Base-by-base conservation (phyloP, 2,113 vertebrate genomes). In the Tragelaphus imberbis region DNA sequence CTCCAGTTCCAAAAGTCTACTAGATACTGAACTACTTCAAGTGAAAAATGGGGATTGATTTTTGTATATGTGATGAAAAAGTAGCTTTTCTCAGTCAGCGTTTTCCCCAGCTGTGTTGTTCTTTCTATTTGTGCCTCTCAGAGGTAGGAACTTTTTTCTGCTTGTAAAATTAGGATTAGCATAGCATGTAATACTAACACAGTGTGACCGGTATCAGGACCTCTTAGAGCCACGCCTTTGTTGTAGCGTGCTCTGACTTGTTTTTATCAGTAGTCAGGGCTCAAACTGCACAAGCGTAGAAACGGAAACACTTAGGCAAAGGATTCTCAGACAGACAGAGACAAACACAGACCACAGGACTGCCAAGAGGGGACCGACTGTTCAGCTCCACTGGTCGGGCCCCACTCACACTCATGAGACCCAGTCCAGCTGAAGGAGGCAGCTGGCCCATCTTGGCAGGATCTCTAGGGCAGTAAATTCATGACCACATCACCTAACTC, bases 71-170 rank as follows among this genome's bases (percentile, higher is more conserved):
- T 23, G n/a, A 27, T 86, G 90, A 88, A 94, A 40, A 51, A 51
- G 44, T 14, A 91, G 56, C 28, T 93, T 84, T 89, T 68, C 59
- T 40, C 59, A 0, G 36, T 91, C 65, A 94, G 85, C 68, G 6
- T 55, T 80, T 89, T 40, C 75, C 96, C 96, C 82, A 80, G 93
- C 79, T 96, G 47, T 84, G 65, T 61, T 85, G n/a, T 85, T 96
- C 79, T 81, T 65, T 89, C n/a, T 71, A 58, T 61, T 63, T 4
- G 19, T 82, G 68, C 44, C 56, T 93, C 71, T 84, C 77, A 55
- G 94, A 96, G 56, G 92, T 49, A 91, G 71, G 23, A 89, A 88
- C 68, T 56, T 77, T 77, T 28, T 95, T 79, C 95, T 65, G 82
- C 88, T 92, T 95, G 30, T 85, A 58, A 84, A 92, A 95, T 79